These are phyloP conservation scores for Epizoanthus fatuus DNA, from an alignment of 92 coral and sea anemone genomes.

Conservation along the genomic window DNA sequence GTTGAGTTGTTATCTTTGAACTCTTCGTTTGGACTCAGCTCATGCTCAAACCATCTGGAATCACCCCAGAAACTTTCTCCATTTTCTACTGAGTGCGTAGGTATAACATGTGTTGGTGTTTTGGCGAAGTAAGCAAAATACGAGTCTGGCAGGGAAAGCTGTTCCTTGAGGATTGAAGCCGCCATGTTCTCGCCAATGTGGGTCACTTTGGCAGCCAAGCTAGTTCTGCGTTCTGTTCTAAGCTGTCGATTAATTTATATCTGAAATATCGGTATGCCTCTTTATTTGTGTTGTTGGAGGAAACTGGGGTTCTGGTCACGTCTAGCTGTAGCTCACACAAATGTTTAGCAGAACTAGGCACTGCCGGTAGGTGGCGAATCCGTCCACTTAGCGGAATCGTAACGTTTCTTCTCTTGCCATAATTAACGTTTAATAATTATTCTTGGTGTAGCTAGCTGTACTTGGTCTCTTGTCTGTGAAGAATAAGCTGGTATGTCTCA, in stretches of 20 bases:
- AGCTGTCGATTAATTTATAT: not conserved
- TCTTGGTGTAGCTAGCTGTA: conserved; percentile 25
- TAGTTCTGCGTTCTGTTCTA: conserved; percentile 19
- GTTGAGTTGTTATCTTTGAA: conserved; percentile 39
- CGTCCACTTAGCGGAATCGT: conserved; percentile 6
- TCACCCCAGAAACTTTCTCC: not conserved
- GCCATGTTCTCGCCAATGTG: conserved; percentile 52
- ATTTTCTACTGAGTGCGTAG: not conserved
- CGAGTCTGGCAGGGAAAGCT: conserved; percentile 22
- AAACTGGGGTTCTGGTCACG: not conserved
- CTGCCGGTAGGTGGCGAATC: conserved; percentile 28
- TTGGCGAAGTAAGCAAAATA: conserved; percentile 8
- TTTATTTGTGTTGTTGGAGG: not conserved
- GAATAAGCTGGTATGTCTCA: conserved; percentile 24
- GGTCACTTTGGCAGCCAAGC: conserved; percentile 37
- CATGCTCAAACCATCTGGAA: not conserved
- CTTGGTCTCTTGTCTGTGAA: conserved; percentile 5
- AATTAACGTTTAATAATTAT: conserved; percentile 31
- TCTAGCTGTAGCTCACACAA: conserved; percentile 18
- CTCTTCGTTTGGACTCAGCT: conserved; percentile 24
- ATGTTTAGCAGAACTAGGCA: conserved; percentile 35
- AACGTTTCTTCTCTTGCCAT: conserved; percentile 10
- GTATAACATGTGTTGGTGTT: not conserved
- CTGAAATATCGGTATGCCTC: not conserved
- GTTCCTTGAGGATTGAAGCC: conserved; percentile 25